Evolutionary conservation across 2,797 vertebrate species (phyloP).

Genomic region (Poecilia gillii): DNA sequence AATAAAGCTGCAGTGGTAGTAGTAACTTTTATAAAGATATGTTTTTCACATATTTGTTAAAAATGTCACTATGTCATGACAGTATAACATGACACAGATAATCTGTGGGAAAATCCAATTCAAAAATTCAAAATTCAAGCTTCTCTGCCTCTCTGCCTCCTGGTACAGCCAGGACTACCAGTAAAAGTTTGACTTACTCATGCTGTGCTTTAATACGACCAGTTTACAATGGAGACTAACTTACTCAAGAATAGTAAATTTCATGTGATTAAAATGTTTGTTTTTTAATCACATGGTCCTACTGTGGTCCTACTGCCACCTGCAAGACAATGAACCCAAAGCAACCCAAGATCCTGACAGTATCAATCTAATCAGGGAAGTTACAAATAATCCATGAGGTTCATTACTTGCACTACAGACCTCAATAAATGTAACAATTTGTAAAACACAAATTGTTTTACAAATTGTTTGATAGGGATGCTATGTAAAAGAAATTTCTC

Average conservation of each 20-base stretch:
- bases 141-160: no score
- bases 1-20: no score
- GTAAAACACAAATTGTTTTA: neutral
- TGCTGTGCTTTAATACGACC: neutral
- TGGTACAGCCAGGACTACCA: slow-evolving; percentile 76
- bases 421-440: neutral
- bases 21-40: no score
- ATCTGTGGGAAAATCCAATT: no score
- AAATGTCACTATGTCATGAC: no score
- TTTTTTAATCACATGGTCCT: neutral
- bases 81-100: no score
- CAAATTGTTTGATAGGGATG: no score
- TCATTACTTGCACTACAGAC: neutral
- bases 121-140: no score
- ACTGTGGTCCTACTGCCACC: no score
- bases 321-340: no score
- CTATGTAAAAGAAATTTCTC: neutral
- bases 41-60: no score
- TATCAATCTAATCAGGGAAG: neutral
- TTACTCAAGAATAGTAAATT: neutral
- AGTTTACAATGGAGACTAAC: neutral
- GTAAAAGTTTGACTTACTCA: slow-evolving; percentile 19
- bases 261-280: neutral
- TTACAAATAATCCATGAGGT: neutral
- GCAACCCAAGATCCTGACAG: no score